A percentile compares a stretch with the other conserved stretches of the same genome.
phyloP scores from a whole-genome alignment of 2,113 vertebrate genomes.

The Siphamia tubifer region DNA sequence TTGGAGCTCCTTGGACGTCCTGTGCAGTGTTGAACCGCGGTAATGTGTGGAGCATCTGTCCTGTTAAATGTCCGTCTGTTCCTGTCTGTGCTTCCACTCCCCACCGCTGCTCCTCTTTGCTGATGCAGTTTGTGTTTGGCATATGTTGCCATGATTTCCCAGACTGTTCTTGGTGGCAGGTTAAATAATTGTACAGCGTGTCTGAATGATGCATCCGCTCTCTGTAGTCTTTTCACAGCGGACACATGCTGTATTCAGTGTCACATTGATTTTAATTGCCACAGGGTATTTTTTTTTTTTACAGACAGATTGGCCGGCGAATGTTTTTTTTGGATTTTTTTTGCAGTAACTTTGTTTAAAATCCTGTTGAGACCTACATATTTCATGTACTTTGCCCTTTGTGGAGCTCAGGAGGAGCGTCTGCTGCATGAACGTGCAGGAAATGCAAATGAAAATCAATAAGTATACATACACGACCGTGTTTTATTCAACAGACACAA shows the following conservation, averaged over 20 bases:
- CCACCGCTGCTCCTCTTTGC: conserved; percentile 13
- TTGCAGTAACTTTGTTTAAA: no score
- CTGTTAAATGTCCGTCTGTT: conserved; percentile 55
- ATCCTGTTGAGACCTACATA: no score
- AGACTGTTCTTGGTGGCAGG: background rate
- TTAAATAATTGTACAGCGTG: conserved; percentile 4
- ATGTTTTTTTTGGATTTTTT: no score
- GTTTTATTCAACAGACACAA: background rate
- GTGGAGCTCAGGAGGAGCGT: no score
- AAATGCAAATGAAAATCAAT: no score
- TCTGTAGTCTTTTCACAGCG: background rate
- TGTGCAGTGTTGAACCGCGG: background rate
- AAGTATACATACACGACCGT: no score
- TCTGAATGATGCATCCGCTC: background rate
- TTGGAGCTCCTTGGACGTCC: conserved; percentile 20
- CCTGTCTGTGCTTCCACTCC: conserved; percentile 21
- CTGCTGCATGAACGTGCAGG: background rate
- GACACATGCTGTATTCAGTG: background rate
- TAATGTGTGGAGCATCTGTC: conserved; percentile 52
- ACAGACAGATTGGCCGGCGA: no score
- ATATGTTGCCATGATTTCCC: conserved; percentile 16
- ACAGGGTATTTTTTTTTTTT: no score
- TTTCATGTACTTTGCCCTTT: no score
- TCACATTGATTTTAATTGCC: background rate
- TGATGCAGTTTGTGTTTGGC: conserved; percentile 20